Conservation (phyloP, 2,888 invertebrate species). For the Dynastes tityus region DNA sequence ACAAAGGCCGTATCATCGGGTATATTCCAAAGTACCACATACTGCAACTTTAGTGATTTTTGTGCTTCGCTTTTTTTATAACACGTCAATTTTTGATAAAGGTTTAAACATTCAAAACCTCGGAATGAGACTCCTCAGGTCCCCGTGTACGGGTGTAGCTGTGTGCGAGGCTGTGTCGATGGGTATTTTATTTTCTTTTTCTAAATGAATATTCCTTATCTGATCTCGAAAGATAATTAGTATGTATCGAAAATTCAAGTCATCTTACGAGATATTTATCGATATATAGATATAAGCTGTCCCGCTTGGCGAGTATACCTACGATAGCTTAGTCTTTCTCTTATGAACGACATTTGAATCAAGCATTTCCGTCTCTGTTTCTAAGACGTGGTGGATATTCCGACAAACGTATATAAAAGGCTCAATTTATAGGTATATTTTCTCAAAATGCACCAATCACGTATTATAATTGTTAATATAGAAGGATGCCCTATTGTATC, state of each 20-base stretch:
- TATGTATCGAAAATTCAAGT: slow-evolving; percentile 71
- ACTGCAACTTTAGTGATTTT: not conserved
- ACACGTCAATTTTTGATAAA: slow-evolving; percentile 58
- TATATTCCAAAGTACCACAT: too few species aligned
- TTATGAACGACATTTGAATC: not conserved
- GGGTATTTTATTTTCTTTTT: slow-evolving; percentile 64
- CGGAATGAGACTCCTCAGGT: slow-evolving; percentile 47
- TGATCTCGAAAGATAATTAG: slow-evolving; percentile 70
- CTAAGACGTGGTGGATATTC: slow-evolving; percentile 34
- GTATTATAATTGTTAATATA: slow-evolving; percentile 67
- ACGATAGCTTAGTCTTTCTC: too few species aligned
- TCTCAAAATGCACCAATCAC: slow-evolving; percentile 67
- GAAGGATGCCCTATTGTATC: slow-evolving; percentile 58
- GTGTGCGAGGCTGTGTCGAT: slow-evolving; percentile 8
- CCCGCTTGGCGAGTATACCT: slow-evolving; percentile 55
- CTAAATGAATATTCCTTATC: slow-evolving; percentile 68
- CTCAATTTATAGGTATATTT: slow-evolving; percentile 65
- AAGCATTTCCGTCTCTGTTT: slow-evolving; percentile 3
- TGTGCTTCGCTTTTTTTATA: slow-evolving; percentile 48
- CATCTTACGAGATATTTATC: slow-evolving; percentile 68
- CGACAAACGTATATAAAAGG: slow-evolving; percentile 45
- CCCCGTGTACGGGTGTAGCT: too few species aligned
- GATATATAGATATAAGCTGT: slow-evolving; percentile 64
- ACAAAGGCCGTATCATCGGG: too few species aligned
- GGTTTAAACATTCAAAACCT: slow-evolving; percentile 57